Evolutionary conservation across 2,113 vertebrate genomes (phyloP).

Genomic region (Anoplopoma fimbria): DNA sequence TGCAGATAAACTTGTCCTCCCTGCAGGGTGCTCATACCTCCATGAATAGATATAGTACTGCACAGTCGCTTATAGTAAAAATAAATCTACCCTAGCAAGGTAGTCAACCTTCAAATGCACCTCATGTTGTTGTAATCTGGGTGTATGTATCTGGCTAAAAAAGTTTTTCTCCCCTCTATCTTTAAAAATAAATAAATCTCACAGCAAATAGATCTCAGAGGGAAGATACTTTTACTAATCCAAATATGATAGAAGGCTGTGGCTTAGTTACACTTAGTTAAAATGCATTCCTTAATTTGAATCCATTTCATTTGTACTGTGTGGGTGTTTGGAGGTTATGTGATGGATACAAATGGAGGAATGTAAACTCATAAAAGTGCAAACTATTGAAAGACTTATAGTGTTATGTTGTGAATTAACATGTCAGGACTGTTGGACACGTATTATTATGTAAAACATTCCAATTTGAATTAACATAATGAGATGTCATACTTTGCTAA

Average conservation of each 20-base stretch:
- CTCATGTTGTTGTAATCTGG: background rate
- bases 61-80: conserved; percentile 24
- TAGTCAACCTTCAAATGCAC: background rate
- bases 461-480: background rate
- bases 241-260: background rate
- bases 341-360: background rate
- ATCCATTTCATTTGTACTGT: conserved; percentile 2
- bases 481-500: background rate
- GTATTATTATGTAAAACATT: background rate
- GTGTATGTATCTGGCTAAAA: background rate
- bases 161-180: background rate
- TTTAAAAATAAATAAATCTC: background rate
- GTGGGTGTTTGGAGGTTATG: background rate
- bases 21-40: background rate
- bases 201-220: background rate
- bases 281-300: background rate
- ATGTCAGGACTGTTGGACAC: background rate
- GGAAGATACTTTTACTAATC: background rate
- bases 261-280: background rate
- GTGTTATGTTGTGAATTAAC: background rate
- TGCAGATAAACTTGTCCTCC: conserved; percentile 10
- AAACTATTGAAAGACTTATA: background rate
- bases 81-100: background rate
- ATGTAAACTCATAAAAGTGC: background rate
- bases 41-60: conserved; percentile 27